Conservation (phyloP, 2,888 invertebrate genomes). For the Andrena praecox region DNA sequence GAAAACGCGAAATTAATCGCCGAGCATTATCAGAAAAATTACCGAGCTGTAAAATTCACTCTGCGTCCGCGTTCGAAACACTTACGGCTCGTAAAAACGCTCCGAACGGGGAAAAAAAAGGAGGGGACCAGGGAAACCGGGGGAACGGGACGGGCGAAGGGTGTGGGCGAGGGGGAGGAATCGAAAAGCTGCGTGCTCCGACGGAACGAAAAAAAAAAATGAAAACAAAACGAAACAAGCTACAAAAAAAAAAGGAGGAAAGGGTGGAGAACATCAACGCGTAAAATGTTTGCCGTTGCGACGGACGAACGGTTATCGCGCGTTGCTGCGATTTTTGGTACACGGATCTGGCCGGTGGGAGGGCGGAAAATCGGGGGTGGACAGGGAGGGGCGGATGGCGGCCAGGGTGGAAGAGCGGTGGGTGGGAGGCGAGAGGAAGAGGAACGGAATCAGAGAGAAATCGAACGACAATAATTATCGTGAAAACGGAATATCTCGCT, state of each 20-base stretch:
- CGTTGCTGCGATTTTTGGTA: constrained; percentile 72
- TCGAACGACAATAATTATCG: constrained; percentile 84
- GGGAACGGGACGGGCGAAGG: constrained; percentile 25
- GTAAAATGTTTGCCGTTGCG: constrained; percentile 75
- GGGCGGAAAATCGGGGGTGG: constrained; percentile 56
- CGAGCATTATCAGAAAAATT: constrained; percentile 70
- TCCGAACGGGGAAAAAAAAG: constrained; percentile 27
- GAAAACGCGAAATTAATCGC: constrained; percentile 64
- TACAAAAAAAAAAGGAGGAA: constrained; percentile 7
- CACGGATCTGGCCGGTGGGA: constrained; percentile 45
- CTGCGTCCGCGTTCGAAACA: constrained; percentile 65
- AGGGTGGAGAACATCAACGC: constrained; percentile 68
- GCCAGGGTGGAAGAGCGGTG: constrained; percentile 18
- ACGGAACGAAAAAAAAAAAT: constrained; percentile 26
- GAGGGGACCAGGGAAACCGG: background rate
- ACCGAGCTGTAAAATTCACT: constrained; percentile 69
- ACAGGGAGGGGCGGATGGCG: background rate
- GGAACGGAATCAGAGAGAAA: constrained; percentile 69
- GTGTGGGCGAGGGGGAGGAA: background rate
- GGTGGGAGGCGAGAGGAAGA: constrained; percentile 40
- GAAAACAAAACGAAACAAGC: constrained; percentile 6
- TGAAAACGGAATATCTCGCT: constrained; percentile 83
- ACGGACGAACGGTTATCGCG: constrained; percentile 74
- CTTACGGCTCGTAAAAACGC: constrained; percentile 70
- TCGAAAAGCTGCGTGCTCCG: constrained; percentile 50